Base-by-base conservation (phyloP, 2,113 vertebrate genomes). In the Rhea pennata region DNA sequence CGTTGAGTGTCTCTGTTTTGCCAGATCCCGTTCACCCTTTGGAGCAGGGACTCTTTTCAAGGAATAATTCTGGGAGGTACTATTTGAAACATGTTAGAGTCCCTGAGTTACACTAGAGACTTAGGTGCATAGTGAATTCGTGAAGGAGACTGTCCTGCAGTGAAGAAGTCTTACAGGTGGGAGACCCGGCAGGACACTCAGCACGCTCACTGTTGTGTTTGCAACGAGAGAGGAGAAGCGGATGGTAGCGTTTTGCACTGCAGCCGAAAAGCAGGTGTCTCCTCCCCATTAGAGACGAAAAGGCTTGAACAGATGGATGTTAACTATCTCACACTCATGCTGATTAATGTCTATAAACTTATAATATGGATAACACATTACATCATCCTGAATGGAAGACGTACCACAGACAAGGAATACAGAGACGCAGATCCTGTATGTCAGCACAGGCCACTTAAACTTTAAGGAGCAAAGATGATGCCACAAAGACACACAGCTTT, bases 401-500 rank as follows among this genome's bases (percentile, higher is more conserved):
- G 2, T 65, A 17, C 74, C 59, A 5, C 21, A 29, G 61, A 48
- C 36, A 73, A 90, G 42, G 39, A 61, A 74, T 14, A 20, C 12
- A 72, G 1, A 39, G 62, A 66, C 54, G 40, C 23, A 83, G 59
- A 83, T 33, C 48, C 50, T 53, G 14, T 51, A 33, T 39, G 74
- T 82, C 76, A 70, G 61, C 92, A 92, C 22, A 51, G 0, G 4
- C 71, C 69, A 81, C 54, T 91, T 78, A 48, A 94, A 92, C 46
- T 88, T 92, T 78, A 51, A 61, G 91, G 74, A 92, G 72, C 92
- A 83, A 83, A 94, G 94, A 96, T 80, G 94, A 95, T 95, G 96
- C 72, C 71, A 92, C 79, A 75, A 90, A 91, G 81, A 95, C 79
- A 78, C 72, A 76, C 27, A 90, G 46, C 82, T 76, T 92, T 94